Percentiles rank a stretch among this genome's conserved stretches.
Evolutionary conservation across 2,888 invertebrate genomes (phyloP).

Genomic region (Odontomyia ornata): DNA sequence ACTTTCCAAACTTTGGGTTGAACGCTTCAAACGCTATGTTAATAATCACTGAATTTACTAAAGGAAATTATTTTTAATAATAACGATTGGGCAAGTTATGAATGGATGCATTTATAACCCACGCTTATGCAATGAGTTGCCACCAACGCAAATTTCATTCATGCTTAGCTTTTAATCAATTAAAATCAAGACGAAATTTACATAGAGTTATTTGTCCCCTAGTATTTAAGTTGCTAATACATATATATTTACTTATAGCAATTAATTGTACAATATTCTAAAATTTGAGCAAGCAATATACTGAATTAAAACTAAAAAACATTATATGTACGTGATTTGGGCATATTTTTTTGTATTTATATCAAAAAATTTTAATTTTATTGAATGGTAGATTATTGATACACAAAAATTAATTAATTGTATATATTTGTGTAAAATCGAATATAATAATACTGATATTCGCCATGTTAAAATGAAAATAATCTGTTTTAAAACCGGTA

Average conservation of each 20-base stretch:
- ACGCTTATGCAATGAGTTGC: constrained; percentile 45
- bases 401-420: constrained; percentile 20
- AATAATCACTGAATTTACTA: too few relatives aligned
- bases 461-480: not conserved
- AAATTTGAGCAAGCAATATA: not conserved
- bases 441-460: not conserved
- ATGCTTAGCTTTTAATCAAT: constrained; percentile 45
- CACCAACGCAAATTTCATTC: constrained; percentile 39
- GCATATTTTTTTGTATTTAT: constrained; percentile 36
- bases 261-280: constrained; percentile 1
- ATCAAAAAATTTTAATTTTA: constrained; percentile 12
- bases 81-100: not conserved
- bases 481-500: too few relatives aligned
- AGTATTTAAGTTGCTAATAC: constrained; percentile 47
- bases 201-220: constrained; percentile 32
- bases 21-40: too few relatives aligned
- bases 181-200: not conserved
- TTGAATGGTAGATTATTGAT: constrained; percentile 10
- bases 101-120: constrained; percentile 4
- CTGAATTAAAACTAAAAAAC: not conserved
- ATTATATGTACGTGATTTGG: constrained; percentile 35
- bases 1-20: too few relatives aligned
- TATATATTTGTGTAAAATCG: constrained; percentile 27
- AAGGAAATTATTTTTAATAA: too few relatives aligned
- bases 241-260: not conserved